Evolutionary conservation across 2,113 vertebrate species (phyloP).

Genomic region (Lethenteron camtschaticum): DNA sequence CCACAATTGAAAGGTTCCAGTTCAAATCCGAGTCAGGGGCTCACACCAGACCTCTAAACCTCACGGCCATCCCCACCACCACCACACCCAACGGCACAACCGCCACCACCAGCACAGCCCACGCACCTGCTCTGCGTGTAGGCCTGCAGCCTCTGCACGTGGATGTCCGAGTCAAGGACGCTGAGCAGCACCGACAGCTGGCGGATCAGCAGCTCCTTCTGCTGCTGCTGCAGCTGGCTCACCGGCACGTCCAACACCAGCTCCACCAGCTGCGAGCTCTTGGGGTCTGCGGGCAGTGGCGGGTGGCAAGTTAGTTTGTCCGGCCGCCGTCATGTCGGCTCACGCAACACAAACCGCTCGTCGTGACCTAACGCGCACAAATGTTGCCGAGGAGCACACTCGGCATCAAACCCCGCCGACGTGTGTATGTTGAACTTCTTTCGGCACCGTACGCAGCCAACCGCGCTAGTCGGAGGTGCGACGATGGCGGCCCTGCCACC

Average conservation of each 20-base stretch:
- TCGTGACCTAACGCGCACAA: not conserved
- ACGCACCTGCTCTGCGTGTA: slow-evolving; percentile 75
- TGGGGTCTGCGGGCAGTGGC: slow-evolving; percentile 31
- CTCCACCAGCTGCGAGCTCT: slow-evolving; percentile 69
- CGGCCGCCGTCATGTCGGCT: not conserved
- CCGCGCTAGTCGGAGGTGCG: no score
- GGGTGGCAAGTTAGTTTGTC: not conserved
- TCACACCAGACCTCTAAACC: not conserved
- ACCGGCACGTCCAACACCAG: slow-evolving; percentile 67
- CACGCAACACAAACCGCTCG: not conserved
- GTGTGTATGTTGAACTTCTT: no score
- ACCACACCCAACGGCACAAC: no score
- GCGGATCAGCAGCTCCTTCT: slow-evolving; percentile 82
- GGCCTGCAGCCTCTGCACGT: slow-evolving; percentile 56
- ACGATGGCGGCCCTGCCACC: no score
- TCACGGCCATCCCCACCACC: not conserved
- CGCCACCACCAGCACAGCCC: not conserved
- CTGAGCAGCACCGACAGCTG: slow-evolving; percentile 79
- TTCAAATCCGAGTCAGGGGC: not conserved
- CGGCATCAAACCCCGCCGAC: no score
- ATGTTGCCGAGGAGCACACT: no score
- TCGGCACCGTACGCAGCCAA: no score
- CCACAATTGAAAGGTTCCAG: no score
- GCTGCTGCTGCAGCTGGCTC: slow-evolving; percentile 58
- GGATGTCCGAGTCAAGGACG: slow-evolving; percentile 79